phyloP scores from a whole-genome alignment of 1,140 invertebrate species.

The Pinna nobilis region DNA sequence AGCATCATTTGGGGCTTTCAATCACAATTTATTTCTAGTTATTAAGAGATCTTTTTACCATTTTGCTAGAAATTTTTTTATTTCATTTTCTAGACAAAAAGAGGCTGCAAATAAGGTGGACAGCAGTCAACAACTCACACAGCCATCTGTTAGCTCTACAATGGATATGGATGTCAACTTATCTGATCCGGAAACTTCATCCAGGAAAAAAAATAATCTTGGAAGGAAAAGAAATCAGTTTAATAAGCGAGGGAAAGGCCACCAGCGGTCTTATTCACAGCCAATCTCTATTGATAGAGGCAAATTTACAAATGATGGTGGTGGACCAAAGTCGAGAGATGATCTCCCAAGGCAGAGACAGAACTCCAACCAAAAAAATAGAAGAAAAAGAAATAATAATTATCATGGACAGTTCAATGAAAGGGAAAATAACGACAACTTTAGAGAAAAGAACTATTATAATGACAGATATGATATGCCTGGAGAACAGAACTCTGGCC shows the following conservation, averaged over 20 bases:
- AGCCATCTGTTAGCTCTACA: not conserved
- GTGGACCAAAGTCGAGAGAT: too few species aligned
- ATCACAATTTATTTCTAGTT: too few species aligned
- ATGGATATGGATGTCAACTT: not conserved
- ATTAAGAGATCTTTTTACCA: too few species aligned
- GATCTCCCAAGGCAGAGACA: too few species aligned
- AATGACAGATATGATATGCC: too few species aligned
- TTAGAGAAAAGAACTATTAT: too few species aligned
- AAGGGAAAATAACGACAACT: too few species aligned
- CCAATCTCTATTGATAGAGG: not conserved
- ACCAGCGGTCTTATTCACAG: conserved; percentile 36
- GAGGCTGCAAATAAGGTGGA: conserved; percentile 4
- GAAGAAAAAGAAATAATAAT: too few species aligned
- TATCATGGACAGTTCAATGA: too few species aligned
- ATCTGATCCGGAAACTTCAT: conserved; percentile 21
- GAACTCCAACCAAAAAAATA: too few species aligned
- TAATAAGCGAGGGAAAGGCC: not conserved
- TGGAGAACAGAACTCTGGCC: too few species aligned
- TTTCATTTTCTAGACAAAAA: conserved; percentile 18
- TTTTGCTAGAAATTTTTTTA: not conserved
- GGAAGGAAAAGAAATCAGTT: not conserved
- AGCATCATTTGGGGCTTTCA: too few species aligned
- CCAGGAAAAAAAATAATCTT: not conserved
- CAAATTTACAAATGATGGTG: conserved; percentile 17
- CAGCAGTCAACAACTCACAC: not conserved